phyloP scores from a whole-genome alignment of 2,888 invertebrate species.

The Perithous albicinctus region DNA sequence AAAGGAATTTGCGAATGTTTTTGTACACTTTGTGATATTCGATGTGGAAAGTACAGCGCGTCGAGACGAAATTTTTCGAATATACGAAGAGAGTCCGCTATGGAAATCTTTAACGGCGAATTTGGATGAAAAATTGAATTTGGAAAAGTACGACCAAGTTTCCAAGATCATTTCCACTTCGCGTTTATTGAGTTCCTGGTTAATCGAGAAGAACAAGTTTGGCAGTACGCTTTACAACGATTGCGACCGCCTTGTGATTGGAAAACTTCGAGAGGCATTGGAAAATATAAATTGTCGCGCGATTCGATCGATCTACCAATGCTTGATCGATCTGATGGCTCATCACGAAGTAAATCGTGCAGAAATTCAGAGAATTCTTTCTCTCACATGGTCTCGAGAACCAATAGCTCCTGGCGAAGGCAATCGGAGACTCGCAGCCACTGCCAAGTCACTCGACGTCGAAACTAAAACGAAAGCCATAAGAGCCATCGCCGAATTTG shows the following conservation, averaged over 20 bases:
- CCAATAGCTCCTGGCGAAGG: conserved; percentile 68
- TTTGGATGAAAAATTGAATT: conserved; percentile 36
- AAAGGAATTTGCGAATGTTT: conserved; percentile 76
- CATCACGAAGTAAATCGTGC: conserved; percentile 74
- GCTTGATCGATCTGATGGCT: conserved; percentile 75
- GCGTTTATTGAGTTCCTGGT: conserved; percentile 58
- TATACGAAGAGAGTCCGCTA: conserved; percentile 71
- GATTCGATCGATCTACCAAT: conserved; percentile 74
- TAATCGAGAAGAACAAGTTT: conserved; percentile 44
- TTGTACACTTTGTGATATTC: conserved; percentile 75
- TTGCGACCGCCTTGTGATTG: conserved; percentile 48
- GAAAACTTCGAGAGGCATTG: conserved; percentile 53
- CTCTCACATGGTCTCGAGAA: conserved; percentile 75
- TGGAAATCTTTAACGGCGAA: conserved; percentile 73
- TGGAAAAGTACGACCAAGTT: conserved; percentile 59
- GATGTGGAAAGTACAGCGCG: conserved; percentile 71
- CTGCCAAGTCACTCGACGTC: conserved; percentile 75
- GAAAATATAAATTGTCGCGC: conserved; percentile 64
- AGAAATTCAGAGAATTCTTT: conserved; percentile 76
- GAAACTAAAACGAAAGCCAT: conserved; percentile 74
- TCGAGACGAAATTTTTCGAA: conserved; percentile 36
- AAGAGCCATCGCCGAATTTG: conserved; percentile 75
- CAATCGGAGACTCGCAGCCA: conserved; percentile 70
- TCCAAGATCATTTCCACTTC: conserved; percentile 49
- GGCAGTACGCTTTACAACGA: conserved; percentile 57